Percentiles rank a stretch among this genome's conserved stretches.
Evolutionary conservation across 53 echinoderm and acorn worm species (phyloP).

Genomic region (Henricia sp.): DNA sequence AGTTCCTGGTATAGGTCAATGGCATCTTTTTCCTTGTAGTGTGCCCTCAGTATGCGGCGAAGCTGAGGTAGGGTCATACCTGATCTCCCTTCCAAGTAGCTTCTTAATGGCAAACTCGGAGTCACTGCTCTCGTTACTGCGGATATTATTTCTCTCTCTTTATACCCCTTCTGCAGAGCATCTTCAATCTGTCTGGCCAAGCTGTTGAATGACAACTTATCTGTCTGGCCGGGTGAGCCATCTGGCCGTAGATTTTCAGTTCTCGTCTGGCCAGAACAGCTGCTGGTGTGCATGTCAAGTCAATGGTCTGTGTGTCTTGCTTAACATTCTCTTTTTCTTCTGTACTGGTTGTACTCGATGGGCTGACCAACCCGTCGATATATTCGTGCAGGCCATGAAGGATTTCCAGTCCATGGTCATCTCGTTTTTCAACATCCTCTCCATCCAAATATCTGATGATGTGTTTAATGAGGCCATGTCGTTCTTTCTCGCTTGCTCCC

Average conservation of each 20-base stretch:
- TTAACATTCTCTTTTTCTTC: background rate
- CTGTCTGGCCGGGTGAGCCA: background rate
- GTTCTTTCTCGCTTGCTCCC: background rate
- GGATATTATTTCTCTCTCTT: background rate
- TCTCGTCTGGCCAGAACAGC: background rate
- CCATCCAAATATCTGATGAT: background rate
- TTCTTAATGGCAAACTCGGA: conserved; percentile 11
- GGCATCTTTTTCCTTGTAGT: conserved; percentile 36
- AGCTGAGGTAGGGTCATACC: conserved; percentile 13
- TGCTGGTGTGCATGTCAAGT: background rate
- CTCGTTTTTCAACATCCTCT: background rate
- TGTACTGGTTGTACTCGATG: background rate
- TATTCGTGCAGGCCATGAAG: background rate
- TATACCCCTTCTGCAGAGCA: conserved; percentile 14
- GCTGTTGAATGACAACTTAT: conserved; percentile 3
- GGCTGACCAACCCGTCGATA: background rate
- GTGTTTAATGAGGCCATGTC: background rate
- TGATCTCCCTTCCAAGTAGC: conserved; percentile 5
- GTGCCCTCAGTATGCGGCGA: conserved; percentile 5
- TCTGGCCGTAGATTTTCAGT: background rate
- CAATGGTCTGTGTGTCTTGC: background rate
- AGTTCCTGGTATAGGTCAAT: conserved; percentile 41
- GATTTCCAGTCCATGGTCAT: background rate
- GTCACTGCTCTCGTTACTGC: conserved; percentile 29
- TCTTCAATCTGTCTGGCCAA: background rate